Conservation (phyloP, 2,797 vertebrate genomes). For the Pterois miles region DNA sequence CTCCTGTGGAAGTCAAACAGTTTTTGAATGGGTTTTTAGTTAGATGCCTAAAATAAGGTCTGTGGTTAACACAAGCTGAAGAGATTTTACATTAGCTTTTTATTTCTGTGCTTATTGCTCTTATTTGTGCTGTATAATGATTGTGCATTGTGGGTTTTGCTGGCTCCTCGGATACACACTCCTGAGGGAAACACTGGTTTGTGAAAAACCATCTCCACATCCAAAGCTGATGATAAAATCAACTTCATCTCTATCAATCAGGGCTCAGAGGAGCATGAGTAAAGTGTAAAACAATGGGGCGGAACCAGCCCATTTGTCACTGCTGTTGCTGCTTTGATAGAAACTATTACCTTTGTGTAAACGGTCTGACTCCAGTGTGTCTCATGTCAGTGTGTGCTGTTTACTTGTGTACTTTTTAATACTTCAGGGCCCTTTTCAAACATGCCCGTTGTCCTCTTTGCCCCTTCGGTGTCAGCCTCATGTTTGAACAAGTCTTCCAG, state of each 20-base stretch:
- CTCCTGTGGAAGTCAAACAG: no score
- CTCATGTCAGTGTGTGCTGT: neutral
- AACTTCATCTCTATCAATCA: constrained; percentile 44
- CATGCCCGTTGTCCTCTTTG: neutral
- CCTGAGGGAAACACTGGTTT: constrained; percentile 5
- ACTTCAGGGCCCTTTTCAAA: neutral
- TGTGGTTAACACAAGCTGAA: no score
- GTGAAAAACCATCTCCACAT: neutral
- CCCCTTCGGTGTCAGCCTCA: neutral
- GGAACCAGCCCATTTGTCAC: constrained; percentile 69
- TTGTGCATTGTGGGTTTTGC: neutral
- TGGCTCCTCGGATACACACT: neutral
- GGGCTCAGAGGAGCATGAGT: constrained; percentile 30
- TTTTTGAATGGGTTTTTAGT: no score
- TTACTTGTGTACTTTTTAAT: neutral
- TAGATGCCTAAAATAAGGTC: no score
- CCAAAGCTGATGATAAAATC: constrained; percentile 30
- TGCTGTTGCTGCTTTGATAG: constrained; percentile 43
- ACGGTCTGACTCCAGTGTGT: constrained; percentile 19
- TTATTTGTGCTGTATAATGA: neutral
- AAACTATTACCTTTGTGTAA: constrained; percentile 52
- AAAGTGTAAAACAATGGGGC: constrained; percentile 67
- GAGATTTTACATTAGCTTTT: no score
- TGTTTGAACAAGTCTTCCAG: neutral
- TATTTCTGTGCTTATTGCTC: neutral